Conservation (phyloP, 2,113 vertebrate species). For the Furnarius figulus region DNA sequence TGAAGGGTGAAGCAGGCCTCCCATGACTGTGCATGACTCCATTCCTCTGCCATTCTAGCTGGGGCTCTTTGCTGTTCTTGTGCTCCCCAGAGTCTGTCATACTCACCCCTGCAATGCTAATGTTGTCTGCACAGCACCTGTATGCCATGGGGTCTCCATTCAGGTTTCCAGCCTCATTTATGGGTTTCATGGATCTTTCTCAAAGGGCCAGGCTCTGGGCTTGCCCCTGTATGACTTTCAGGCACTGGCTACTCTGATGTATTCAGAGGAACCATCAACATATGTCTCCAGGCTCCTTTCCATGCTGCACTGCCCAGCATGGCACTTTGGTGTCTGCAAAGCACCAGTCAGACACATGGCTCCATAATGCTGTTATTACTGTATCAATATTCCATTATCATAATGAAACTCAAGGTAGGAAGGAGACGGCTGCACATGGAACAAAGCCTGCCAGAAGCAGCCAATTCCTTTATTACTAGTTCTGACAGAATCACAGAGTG, state of each 20-base stretch:
- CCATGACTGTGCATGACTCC: rapidly evolving
- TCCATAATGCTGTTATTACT: not conserved
- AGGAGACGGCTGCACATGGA: not conserved
- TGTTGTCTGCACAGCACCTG: not conserved
- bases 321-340: not conserved
- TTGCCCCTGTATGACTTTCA: not conserved
- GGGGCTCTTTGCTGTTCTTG: not conserved
- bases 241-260: not conserved
- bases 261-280: not conserved
- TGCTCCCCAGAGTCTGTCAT: not conserved
- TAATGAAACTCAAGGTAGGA: not conserved
- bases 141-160: rapidly evolving
- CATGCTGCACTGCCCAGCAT: not conserved
- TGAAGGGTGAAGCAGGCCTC: not conserved
- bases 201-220: not conserved
- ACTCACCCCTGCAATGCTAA: not conserved
- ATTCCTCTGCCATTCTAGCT: not conserved
- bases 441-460: not conserved
- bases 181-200: not conserved
- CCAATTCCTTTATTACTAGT: not conserved
- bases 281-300: not conserved
- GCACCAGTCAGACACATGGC: not conserved
- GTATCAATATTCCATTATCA: not conserved
- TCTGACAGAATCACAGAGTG: not conserved
- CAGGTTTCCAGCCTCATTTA: not conserved